A percentile compares a stretch with the other conserved stretches of the same genome.
phyloP scores from a whole-genome alignment of 2,113 vertebrate species.

The Orcinus orca region DNA sequence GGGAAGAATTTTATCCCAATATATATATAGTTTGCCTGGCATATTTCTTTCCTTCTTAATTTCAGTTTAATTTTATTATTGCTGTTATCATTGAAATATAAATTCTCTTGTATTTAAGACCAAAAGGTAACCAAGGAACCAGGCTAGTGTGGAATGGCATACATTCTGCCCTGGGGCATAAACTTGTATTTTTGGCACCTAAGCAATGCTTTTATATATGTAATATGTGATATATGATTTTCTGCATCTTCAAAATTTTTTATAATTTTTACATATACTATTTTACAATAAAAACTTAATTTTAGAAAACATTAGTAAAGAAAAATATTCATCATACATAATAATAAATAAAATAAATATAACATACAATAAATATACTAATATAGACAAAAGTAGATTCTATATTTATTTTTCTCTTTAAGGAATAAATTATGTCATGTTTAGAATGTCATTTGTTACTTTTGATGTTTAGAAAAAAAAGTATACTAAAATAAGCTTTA shows the following conservation, averaged over 20 bases:
- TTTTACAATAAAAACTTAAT: conserved; percentile 10
- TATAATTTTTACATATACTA: not conserved
- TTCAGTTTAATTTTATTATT: not conserved
- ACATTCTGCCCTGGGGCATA: not conserved
- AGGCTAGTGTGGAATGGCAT: not conserved
- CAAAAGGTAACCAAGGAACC: not conserved
- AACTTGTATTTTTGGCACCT: not conserved
- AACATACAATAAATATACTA: not conserved
- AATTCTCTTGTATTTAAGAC: not conserved
- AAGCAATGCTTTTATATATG: not conserved
- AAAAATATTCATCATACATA: not conserved
- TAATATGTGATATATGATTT: not conserved
- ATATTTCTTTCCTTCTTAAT: not conserved
- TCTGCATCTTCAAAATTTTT: conserved; percentile 14
- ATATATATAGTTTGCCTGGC: not conserved
- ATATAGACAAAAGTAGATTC: not conserved
- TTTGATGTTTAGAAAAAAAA: conserved; percentile 5
- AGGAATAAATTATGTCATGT: not conserved
- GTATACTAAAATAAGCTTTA: not conserved
- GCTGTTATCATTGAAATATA: not conserved
- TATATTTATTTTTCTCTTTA: not conserved
- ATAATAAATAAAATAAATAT: not conserved
- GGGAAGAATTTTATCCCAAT: not conserved
- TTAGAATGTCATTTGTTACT: not conserved
- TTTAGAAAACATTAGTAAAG: not conserved